Conservation (phyloP, 2,113 vertebrate genomes). For the Cyprinus carpio region DNA sequence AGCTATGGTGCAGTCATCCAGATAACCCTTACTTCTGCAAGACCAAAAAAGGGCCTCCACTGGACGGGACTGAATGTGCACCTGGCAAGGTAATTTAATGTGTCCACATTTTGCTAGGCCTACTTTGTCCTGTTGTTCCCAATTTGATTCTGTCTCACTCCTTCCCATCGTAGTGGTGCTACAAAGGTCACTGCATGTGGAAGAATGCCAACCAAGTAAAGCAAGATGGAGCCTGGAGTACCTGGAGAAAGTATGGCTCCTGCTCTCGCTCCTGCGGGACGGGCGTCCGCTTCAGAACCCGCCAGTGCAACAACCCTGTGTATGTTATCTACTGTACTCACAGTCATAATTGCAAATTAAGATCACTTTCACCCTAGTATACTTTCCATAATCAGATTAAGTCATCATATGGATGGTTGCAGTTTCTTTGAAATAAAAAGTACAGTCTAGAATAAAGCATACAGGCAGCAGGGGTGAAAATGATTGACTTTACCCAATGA, state of each 20-base stretch:
- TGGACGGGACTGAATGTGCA: conserved; percentile 94
- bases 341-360: background rate
- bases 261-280: conserved; percentile 94
- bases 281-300: conserved; percentile 89
- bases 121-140: background rate
- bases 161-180: conserved; percentile 86
- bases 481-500: background rate
- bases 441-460: background rate
- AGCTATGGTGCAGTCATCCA: conserved; percentile 97
- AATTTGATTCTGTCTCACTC: background rate
- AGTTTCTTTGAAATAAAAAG: background rate
- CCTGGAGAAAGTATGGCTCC: conserved; percentile 91
- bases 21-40: conserved; percentile 99
- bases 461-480: background rate
- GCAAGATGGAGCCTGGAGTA: conserved; percentile 90
- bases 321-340: conserved; percentile 66
- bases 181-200: conserved; percentile 99
- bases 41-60: conserved; percentile 97
- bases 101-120: background rate
- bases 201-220: conserved; percentile 90
- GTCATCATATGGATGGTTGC: background rate
- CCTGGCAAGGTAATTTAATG: conserved; percentile 83
- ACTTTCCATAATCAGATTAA: background rate
- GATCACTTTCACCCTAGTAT: background rate
- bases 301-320: conserved; percentile 93